Evolutionary conservation across 1,140 invertebrate species (phyloP).

Genomic region (Chymomyza costata): DNA sequence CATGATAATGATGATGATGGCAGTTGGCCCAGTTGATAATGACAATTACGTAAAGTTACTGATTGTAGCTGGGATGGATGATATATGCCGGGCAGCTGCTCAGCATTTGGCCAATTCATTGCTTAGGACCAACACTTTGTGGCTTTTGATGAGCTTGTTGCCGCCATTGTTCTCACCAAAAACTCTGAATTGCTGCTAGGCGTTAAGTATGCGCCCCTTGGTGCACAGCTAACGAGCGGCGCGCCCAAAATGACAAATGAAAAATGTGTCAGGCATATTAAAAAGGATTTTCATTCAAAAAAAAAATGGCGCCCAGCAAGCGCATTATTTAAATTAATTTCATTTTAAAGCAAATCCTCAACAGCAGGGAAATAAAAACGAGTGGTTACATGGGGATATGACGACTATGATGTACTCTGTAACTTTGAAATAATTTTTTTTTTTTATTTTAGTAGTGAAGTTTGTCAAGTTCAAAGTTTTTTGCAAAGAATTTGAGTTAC

Average conservation of each 20-base stretch:
- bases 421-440: too few species aligned
- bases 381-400: too few species aligned
- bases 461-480: too few species aligned
- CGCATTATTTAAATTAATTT: constrained; percentile 72
- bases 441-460: too few species aligned
- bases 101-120: constrained; percentile 26
- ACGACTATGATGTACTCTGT: too few species aligned
- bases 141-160: too few species aligned
- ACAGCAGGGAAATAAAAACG: too few species aligned
- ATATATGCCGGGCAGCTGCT: too few species aligned
- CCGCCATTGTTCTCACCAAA: too few species aligned
- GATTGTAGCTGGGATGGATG: too few species aligned
- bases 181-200: too few species aligned
- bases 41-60: neutral
- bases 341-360: constrained; percentile 35
- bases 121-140: neutral
- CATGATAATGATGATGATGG: constrained; percentile 27
- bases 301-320: constrained; percentile 50
- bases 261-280: constrained; percentile 67
- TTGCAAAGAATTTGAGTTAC: too few species aligned
- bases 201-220: neutral
- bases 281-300: constrained; percentile 52
- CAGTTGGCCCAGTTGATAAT: constrained; percentile 18
- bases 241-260: constrained; percentile 56
- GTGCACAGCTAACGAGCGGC: constrained; percentile 20